phyloP scores from a whole-genome alignment of 2,797 vertebrate species.

The Vireo griseus region DNA sequence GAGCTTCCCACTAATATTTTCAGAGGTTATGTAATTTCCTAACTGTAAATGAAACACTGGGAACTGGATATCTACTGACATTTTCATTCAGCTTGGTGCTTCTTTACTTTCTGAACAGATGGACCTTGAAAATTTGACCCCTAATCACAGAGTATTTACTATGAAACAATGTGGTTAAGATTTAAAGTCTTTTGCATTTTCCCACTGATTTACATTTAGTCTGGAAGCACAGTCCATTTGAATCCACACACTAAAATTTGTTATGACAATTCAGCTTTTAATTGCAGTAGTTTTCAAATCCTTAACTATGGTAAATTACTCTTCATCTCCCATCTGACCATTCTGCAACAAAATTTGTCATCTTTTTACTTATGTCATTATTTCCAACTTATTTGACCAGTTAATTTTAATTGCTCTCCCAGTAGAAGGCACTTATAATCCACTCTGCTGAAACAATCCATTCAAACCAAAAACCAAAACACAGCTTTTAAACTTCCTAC shows the following conservation, averaged over 20 bases:
- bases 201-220: not conserved
- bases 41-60: not conserved
- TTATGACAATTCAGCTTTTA: not conserved
- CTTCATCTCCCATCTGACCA: not conserved
- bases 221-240: not conserved
- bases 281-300: not conserved
- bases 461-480: constrained; percentile 9
- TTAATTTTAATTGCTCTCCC: constrained; percentile 16
- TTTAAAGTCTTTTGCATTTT: not conserved
- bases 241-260: not conserved
- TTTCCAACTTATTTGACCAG: constrained; percentile 19
- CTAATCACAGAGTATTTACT: not conserved
- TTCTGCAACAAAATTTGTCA: not conserved
- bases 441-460: not conserved
- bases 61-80: not conserved
- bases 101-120: not conserved
- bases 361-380: not conserved
- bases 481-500: not conserved
- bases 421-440: constrained; percentile 25
- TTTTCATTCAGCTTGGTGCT: not conserved
- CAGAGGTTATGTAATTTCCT: not conserved
- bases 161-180: not conserved
- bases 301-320: not conserved
- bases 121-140: not conserved
- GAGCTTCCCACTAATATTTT: not conserved